Percentiles rank a stretch among this genome's conserved stretches.
Evolutionary conservation across 2,888 invertebrate species (phyloP).

Genomic region (Portevinia maculata): DNA sequence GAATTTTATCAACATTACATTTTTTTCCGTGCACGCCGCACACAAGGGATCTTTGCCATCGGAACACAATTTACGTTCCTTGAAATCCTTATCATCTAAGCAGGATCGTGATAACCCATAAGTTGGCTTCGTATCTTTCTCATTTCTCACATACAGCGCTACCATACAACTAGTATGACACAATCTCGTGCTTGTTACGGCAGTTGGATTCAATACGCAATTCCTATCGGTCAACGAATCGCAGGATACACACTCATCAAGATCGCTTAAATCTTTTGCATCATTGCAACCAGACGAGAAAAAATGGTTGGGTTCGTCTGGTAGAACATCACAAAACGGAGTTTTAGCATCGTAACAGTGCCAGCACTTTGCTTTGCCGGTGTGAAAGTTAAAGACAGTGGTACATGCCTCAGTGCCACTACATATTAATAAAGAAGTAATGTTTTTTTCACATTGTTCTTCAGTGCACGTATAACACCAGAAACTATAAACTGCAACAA

Average conservation of each 20-base stretch:
- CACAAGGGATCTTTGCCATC: conserved; percentile 53
- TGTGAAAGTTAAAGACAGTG: too few species aligned
- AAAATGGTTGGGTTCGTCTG: conserved; percentile 66
- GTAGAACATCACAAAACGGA: too few species aligned
- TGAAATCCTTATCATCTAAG: conserved; percentile 72
- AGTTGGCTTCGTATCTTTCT: not conserved
- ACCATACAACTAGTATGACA: conserved; percentile 73
- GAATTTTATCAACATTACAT: conserved; percentile 63
- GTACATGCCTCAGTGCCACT: too few species aligned
- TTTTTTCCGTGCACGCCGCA: conserved; percentile 49
- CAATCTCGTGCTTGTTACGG: conserved; percentile 34
- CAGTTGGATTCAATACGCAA: conserved; percentile 58
- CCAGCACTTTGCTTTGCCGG: too few species aligned
- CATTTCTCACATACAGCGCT: conserved; percentile 58
- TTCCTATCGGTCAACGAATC: conserved; percentile 57
- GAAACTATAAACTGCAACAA: too few species aligned
- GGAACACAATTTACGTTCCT: conserved; percentile 52
- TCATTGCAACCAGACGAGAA: conserved; percentile 74
- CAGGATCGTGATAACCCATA: conserved; percentile 74
- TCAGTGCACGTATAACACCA: too few species aligned
- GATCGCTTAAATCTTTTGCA: conserved; percentile 53
- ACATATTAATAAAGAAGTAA: too few species aligned
- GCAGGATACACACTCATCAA: conserved; percentile 68
- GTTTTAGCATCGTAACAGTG: too few species aligned
- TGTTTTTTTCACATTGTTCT: too few species aligned